Evolutionary conservation across 2,797 vertebrate genomes (phyloP), one percentile per base, ranked within the genome.

Genomic region (Macroramphosus scolopax): DNA sequence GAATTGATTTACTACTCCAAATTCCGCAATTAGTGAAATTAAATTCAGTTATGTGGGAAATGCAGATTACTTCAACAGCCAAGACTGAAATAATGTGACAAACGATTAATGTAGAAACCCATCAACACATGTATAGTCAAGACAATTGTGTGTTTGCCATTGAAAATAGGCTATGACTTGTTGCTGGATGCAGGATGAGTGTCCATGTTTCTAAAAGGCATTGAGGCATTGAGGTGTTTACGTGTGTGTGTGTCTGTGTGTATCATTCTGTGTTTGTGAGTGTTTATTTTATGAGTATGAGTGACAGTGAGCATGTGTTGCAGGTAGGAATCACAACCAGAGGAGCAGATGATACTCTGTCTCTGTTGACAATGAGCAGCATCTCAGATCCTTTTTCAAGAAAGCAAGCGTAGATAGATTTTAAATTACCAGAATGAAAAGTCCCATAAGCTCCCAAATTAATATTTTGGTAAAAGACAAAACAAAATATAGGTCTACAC

Each of bases 401-500:
- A n/a, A n/a, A n/a, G n/a, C n/a, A n/a, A n/a, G n/a, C n/a, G n/a
- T n/a, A n/a, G n/a, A n/a, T n/a, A n/a, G n/a, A n/a, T n/a, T n/a
- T n/a, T n/a, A n/a, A n/a, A n/a, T n/a, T n/a, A n/a, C n/a, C n/a
- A n/a, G n/a, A n/a, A n/a, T n/a, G n/a, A n/a, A n/a, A n/a, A n/a
- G n/a, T n/a, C n/a, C n/a, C n/a, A n/a, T n/a, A n/a, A n/a, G n/a
- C n/a, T n/a, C n/a, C n/a, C n/a, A n/a, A n/a, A n/a, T n/a, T n/a
- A n/a, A n/a, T n/a, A n/a, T n/a, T n/a, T n/a, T n/a, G n/a, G n/a
- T n/a, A n/a, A n/a, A n/a, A n/a, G 20, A 22, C 20, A 22, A 22
- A 13, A 38, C 15, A 35, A 57, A 26, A 6, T 9, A 22, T 11
- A 10, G 14, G 28, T 38, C 36, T 40, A 35, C 43, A 93, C 97